A percentile compares a stretch with the other conserved stretches of the same genome.
Evolutionary conservation across 2,888 invertebrate species (phyloP).

Genomic region (Schizaphis graminum): DNA sequence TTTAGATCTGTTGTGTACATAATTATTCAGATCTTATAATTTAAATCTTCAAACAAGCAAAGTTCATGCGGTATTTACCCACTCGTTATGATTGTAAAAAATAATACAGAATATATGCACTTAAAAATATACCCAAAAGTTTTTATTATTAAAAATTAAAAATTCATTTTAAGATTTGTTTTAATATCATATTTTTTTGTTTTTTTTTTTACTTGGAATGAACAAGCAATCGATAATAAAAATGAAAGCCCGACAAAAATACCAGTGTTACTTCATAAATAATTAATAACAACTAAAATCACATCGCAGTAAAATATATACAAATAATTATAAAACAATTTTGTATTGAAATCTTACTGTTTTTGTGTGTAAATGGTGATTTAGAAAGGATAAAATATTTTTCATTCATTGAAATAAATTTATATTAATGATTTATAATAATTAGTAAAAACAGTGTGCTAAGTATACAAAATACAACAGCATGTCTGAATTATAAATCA

Average conservation of each 20-base stretch:
- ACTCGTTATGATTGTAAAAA: not conserved
- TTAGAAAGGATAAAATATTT: not conserved
- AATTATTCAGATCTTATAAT: not conserved
- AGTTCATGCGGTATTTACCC: not conserved
- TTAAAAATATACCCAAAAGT: not conserved
- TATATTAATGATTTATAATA: not conserved
- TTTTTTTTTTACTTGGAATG: not conserved
- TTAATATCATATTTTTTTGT: not conserved
- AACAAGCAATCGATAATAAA: not conserved
- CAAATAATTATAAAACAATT: not conserved
- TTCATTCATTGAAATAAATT: not conserved
- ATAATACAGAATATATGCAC: not conserved
- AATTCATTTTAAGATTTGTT: not conserved
- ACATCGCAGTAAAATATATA: not conserved
- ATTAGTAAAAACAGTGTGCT: not conserved
- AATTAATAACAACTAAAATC: not conserved
- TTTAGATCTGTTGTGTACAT: not conserved
- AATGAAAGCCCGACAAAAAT: not conserved
- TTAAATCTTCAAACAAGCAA: not conserved
- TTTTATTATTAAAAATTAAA: constrained; percentile 4
- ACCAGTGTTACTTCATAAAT: not conserved
- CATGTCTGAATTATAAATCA: not conserved
- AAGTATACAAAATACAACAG: not conserved
- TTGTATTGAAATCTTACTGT: not conserved
- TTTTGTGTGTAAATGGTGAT: not conserved